Percentiles rank a stretch among this genome's conserved stretches.
These are phyloP conservation scores for Eumaeus atala DNA, from an alignment of 1,140 invertebrate species.

Conservation along the genomic window DNA sequence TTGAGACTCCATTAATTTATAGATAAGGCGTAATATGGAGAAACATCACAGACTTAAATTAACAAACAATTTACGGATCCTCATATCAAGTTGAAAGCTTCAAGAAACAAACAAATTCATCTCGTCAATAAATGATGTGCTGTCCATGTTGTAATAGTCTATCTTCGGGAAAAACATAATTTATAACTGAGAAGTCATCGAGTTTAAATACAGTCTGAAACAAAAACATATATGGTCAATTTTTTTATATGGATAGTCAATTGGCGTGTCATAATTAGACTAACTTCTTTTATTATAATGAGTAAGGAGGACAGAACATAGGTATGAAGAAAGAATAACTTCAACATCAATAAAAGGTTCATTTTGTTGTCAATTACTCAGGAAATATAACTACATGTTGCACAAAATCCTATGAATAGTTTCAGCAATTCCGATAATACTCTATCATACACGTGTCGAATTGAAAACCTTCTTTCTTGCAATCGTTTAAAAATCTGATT, in stretches of 20 bases:
- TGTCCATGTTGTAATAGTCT: conserved; percentile 13
- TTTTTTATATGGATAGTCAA: neutral
- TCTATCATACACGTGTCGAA: no score
- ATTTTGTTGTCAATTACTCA: no score
- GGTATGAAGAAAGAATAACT: no score
- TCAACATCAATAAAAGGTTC: no score
- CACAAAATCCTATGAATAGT: no score
- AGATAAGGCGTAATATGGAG: conserved; percentile 18
- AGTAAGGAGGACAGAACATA: no score
- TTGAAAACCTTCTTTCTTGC: no score
- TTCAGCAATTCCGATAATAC: no score
- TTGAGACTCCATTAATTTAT: conserved; percentile 38
- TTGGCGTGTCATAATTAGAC: neutral
- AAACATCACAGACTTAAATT: conserved; percentile 11
- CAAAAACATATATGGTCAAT: conserved; percentile 12
- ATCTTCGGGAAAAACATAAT: neutral
- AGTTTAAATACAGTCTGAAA: conserved; percentile 39
- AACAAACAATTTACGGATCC: conserved; percentile 1
- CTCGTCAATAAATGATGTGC: conserved; percentile 5
- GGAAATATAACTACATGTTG: no score
- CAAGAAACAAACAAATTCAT: conserved; percentile 10
- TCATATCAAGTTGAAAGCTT: conserved; percentile 1
- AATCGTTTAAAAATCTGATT: no score
- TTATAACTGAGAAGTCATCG: neutral
- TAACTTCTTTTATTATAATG: no score